phyloP scores from a whole-genome alignment of 2,797 vertebrate species.

The Ctenopoma kingsleyae region DNA sequence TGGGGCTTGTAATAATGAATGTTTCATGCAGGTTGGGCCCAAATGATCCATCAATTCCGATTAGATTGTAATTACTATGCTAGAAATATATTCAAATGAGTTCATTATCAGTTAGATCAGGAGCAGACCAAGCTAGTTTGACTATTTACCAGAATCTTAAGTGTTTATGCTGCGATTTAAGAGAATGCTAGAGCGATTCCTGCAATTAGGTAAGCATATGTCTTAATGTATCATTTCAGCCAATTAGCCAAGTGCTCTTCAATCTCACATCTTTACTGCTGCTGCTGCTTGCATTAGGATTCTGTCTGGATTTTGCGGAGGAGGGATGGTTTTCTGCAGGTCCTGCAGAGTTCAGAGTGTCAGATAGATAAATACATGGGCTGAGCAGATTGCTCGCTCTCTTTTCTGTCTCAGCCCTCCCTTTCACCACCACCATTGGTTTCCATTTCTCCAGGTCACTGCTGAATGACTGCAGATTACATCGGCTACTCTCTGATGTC shows the following conservation, averaged over 20 bases:
- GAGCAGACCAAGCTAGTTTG: conserved; percentile 40
- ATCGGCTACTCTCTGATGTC: conserved; percentile 70
- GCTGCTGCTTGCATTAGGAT: conserved; percentile 10
- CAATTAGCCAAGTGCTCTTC: conserved; percentile 58
- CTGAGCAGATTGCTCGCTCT: conserved; percentile 56
- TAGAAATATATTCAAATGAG: conserved; percentile 74
- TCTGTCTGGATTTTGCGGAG: conserved; percentile 7
- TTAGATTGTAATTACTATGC: conserved; percentile 77
- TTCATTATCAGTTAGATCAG: conserved; percentile 76
- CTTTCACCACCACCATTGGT: conserved; percentile 30
- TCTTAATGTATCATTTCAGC: conserved; percentile 61
- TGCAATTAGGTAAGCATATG: conserved; percentile 45
- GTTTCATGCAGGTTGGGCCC: conserved; percentile 76
- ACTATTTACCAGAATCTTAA: conserved; percentile 53
- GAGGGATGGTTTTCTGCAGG: conserved; percentile 28
- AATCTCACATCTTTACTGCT: conserved; percentile 10
- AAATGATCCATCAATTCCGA: conserved; percentile 81
- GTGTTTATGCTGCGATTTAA: conserved; percentile 59
- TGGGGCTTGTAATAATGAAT: conserved; percentile 77
- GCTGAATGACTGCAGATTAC: conserved; percentile 76
- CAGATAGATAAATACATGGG: conserved; percentile 70
- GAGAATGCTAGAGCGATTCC: conserved; percentile 42
- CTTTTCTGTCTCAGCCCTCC: conserved; percentile 31
- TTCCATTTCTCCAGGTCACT: conserved; percentile 76
- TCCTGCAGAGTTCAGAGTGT: conserved; percentile 57